Evolutionary conservation across 2,888 invertebrate genomes (phyloP), one percentile per base, ranked within the genome.

Genomic region (Metopia argyrocephala): DNA sequence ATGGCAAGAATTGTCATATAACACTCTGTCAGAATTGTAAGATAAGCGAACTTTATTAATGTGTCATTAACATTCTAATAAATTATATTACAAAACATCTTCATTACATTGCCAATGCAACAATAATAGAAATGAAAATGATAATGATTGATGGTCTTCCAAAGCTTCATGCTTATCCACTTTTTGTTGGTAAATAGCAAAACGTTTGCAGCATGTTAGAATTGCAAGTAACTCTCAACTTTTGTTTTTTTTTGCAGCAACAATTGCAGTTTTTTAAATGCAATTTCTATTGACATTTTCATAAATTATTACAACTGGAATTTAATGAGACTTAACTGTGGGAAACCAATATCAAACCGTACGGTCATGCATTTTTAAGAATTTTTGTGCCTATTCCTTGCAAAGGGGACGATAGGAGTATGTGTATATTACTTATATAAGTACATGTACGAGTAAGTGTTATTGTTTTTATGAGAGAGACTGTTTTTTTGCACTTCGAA

Each of bases 241-340:
- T 31, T 9, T 38, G 15, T 38, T 3, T n/a, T n/a, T n/a, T n/a
- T 1, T 31, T 38, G 38, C 38, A 45, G 5, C 12, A 9, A 61
- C 75, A 76, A 68, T 68, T 76, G 68, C 54, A 54, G 46, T 23
- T 66, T 75, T 45, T 59, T 61, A 69, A 48, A 62, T 27, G 21
- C 46, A 76, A 62, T 56, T 62, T 69, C 76, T 69, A 76, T 76
- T 78, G 78, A 71, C 71, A 52, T 66, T 52, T 71, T 64, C 62
- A 61, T 71, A 66, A 78, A 78, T 78, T 66, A 73, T 78, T 71
- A 50, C 66, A 54, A 56, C n/a, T 23, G 27, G 38, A 50, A 70
- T 71, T 52, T 52, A 78, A 73, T 66, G 66, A 71, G 65, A 66
- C 66, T 46, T 68, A 73, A 68, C 70, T 78, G 78, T 78, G 78